Evolutionary conservation across 1,140 invertebrate species (phyloP).

Genomic region (Telenomus remus): DNA sequence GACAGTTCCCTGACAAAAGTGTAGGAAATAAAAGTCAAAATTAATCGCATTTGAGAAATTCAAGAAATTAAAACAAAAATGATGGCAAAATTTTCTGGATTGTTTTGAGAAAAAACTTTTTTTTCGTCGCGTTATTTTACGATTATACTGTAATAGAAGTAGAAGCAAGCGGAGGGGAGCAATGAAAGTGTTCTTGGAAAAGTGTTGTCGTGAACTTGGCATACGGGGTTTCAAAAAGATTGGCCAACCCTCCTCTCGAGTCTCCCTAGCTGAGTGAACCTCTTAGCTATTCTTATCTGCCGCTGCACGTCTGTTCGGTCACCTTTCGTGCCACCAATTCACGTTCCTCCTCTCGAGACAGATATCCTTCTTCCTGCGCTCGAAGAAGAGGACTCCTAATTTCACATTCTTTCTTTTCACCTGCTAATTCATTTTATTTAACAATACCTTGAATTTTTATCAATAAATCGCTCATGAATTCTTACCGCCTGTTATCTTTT

Average conservation of each 20-base stretch:
- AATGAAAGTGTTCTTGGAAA: not conserved
- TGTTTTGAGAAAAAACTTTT: not conserved
- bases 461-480: conserved; percentile 46
- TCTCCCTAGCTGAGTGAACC: conserved; percentile 8
- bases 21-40: too few species aligned
- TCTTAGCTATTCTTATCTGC: conserved; percentile 40
- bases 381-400: not conserved
- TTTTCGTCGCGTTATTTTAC: not conserved
- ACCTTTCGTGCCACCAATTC: conserved; percentile 38
- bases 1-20: too few species aligned
- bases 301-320: conserved; percentile 31
- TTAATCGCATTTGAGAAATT: too few species aligned
- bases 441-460: conserved; percentile 22
- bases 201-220: conserved; percentile 30
- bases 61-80: too few species aligned
- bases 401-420: conserved; percentile 10
- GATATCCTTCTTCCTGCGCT: conserved; percentile 26
- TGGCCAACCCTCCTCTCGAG: conserved; percentile 19
- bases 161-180: not conserved
- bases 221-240: conserved; percentile 27
- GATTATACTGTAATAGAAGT: not conserved
- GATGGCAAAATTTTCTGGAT: too few species aligned
- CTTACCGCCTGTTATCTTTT: conserved; percentile 23
- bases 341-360: conserved; percentile 49
- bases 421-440: conserved; percentile 33